Conservation (phyloP, 1,140 invertebrate species). For the Venustaconcha ellipsiformis region DNA sequence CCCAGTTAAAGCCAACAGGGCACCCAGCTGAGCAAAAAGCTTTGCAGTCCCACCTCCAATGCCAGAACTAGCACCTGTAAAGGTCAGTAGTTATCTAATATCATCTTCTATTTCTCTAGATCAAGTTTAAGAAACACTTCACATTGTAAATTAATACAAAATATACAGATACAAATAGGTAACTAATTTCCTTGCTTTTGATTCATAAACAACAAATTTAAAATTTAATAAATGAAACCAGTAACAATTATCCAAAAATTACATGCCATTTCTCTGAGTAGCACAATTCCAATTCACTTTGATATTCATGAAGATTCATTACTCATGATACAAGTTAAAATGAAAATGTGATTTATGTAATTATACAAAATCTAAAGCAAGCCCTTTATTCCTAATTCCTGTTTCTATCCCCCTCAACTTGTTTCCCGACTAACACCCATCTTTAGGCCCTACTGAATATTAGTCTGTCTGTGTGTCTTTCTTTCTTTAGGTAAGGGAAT, state of each 20-base stretch:
- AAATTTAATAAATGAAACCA: background rate
- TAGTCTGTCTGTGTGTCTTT: no score
- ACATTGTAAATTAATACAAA: background rate
- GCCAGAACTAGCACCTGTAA: slow-evolving; percentile 51
- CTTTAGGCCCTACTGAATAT: no score
- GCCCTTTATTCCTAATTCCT: no score
- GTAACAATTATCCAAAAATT: background rate
- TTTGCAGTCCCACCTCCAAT: slow-evolving; percentile 47
- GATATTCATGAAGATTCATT: no score
- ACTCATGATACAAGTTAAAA: no score
- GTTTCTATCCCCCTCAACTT: no score
- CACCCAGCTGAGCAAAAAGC: slow-evolving; percentile 42
- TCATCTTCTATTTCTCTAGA: background rate
- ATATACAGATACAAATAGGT: background rate
- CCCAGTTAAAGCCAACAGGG: slow-evolving; percentile 39
- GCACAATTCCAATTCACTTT: no score
- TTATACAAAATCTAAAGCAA: no score
- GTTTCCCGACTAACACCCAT: no score
- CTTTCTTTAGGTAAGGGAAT: no score
- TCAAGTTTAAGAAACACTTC: background rate
- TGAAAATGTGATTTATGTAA: no score
- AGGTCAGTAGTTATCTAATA: background rate
- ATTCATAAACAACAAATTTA: background rate
- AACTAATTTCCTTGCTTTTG: no score
- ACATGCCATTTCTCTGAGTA: background rate